Conservation (phyloP, 2,888 invertebrate species). For the Litoditis marina region DNA sequence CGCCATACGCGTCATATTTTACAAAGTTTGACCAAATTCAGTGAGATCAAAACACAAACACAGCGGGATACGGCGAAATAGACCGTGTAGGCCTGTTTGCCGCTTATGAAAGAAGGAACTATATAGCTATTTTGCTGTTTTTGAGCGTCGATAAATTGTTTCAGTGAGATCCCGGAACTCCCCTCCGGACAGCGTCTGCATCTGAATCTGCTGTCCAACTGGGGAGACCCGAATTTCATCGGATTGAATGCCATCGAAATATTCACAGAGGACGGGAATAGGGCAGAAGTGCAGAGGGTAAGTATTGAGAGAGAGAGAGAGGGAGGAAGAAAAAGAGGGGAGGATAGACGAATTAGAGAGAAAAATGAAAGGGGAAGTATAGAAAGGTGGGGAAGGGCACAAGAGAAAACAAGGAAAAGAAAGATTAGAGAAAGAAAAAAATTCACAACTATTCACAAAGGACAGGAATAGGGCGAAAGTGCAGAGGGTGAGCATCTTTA, state of each 20-base stretch:
- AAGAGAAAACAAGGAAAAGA: too few relatives aligned
- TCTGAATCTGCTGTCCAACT: constrained; percentile 35
- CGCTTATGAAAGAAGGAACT: too few relatives aligned
- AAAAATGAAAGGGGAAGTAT: too few relatives aligned
- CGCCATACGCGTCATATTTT: too few relatives aligned
- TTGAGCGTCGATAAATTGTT: too few relatives aligned
- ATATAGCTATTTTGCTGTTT: too few relatives aligned
- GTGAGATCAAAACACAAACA: too few relatives aligned
- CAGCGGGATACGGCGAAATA: too few relatives aligned
- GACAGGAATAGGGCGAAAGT: constrained; percentile 42
- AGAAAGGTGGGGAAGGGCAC: too few relatives aligned
- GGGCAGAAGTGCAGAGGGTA: constrained; percentile 38
- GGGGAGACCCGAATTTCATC: constrained; percentile 43
- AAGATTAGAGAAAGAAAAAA: too few relatives aligned
- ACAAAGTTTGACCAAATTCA: too few relatives aligned
- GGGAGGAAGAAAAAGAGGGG: not conserved
- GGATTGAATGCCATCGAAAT: constrained; percentile 55
- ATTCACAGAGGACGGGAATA: constrained; percentile 46
- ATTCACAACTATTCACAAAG: constrained; percentile 54
- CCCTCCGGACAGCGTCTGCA: constrained; percentile 28
- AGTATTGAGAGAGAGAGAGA: constrained; percentile 1
- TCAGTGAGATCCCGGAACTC: constrained; percentile 43
- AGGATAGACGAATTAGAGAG: not conserved
- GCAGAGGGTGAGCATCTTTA: constrained; percentile 27
- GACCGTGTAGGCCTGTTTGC: too few relatives aligned